These are phyloP conservation scores for Trissolcus brochymenae DNA, from an alignment of 2,888 invertebrate species.

Conservation along the genomic window DNA sequence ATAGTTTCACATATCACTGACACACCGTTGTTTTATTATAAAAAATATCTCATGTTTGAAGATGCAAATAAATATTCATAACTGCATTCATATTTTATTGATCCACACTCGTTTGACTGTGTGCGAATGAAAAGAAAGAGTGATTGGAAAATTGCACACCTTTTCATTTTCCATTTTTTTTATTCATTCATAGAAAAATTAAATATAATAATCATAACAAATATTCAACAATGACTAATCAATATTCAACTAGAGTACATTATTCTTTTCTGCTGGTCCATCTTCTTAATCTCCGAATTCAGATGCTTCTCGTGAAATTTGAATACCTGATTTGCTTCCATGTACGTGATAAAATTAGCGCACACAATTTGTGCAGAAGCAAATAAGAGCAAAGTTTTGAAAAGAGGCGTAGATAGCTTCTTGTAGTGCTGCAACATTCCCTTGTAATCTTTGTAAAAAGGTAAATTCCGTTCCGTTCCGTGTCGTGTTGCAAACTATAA, in stretches of 20 bases:
- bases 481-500: conserved; percentile 81
- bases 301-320: conserved; percentile 11
- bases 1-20: conserved; percentile 15
- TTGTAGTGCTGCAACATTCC: conserved; percentile 75
- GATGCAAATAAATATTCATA: conserved; percentile 38
- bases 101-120: too few species aligned
- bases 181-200: not conserved
- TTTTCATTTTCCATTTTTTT: not conserved
- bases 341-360: conserved; percentile 80
- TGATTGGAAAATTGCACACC: not conserved
- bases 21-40: conserved; percentile 38
- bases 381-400: conserved; percentile 77
- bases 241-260: not conserved
- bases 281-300: not conserved
- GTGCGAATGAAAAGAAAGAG: too few species aligned
- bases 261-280: not conserved
- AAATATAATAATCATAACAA: not conserved
- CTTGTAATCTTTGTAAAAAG: conserved; percentile 79
- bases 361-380: conserved; percentile 78
- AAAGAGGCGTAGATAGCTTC: conserved; percentile 79
- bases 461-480: conserved; percentile 81
- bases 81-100: conserved; percentile 3
- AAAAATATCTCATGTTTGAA: conserved; percentile 29
- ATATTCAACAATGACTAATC: not conserved
- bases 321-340: conserved; percentile 76